Conservation (phyloP, 2,113 vertebrate genomes). For the Myiopsitta monachus region DNA sequence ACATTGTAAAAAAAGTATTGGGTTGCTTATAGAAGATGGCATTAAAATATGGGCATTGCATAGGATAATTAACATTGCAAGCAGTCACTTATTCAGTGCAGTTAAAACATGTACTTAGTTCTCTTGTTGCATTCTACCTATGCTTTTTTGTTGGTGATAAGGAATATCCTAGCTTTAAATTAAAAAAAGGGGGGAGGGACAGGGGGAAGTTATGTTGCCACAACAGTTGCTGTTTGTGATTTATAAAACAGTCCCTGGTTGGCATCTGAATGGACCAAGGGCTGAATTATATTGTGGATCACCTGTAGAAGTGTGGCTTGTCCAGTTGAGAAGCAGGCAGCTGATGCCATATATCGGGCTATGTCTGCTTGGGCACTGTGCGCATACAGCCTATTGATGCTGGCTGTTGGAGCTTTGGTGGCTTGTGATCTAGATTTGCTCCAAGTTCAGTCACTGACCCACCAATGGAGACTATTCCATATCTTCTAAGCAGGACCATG, state of each 20-base stretch:
- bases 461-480: rapidly evolving
- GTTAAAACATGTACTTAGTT: background rate
- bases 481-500: background rate
- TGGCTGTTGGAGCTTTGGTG: background rate
- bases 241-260: background rate
- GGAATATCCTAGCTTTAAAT: background rate
- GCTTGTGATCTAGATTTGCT: background rate
- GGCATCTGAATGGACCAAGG: background rate
- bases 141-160: background rate
- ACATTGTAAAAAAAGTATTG: rapidly evolving
- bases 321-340: background rate
- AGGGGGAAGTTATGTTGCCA: background rate
- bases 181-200: background rate
- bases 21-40: background rate
- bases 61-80: background rate
- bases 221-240: background rate
- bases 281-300: background rate
- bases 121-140: background rate
- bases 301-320: background rate
- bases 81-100: background rate
- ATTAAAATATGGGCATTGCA: background rate
- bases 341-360: rapidly evolving
- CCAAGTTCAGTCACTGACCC: background rate
- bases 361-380: background rate
- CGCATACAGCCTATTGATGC: background rate